Evolutionary conservation across 2,888 invertebrate genomes (phyloP).

Genomic region (Synanthedon tipuliformis): DNA sequence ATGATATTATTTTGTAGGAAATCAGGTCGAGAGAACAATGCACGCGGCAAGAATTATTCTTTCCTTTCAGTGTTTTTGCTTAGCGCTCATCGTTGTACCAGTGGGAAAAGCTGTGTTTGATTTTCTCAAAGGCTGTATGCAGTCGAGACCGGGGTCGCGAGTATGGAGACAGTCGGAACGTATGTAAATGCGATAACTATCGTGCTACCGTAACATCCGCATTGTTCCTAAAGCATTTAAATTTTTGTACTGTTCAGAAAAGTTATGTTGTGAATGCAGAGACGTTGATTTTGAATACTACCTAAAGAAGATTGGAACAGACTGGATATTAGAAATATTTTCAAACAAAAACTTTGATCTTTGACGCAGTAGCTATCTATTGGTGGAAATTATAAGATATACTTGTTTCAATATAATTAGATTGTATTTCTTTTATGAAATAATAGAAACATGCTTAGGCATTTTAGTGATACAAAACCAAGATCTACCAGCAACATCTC

Average conservation of each 20-base stretch:
- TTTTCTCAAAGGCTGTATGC: background rate
- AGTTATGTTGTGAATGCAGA: background rate
- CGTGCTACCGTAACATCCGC: background rate
- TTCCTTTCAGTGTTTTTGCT: background rate
- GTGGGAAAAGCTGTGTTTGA: background rate
- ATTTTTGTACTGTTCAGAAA: background rate
- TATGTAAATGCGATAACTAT: background rate
- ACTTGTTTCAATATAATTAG: no score
- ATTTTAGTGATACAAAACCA: no score
- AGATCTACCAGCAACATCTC: no score
- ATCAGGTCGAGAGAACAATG: constrained; percentile 17
- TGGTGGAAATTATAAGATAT: no score
- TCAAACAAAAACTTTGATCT: no score
- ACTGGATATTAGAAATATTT: no score
- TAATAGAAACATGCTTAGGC: no score
- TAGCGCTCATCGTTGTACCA: background rate
- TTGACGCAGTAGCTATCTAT: no score
- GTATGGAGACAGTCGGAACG: background rate
- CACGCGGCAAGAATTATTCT: constrained; percentile 10
- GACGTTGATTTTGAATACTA: background rate
- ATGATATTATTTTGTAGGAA: constrained; percentile 19
- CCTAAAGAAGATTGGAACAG: no score
- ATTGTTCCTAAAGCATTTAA: background rate
- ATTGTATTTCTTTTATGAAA: no score
- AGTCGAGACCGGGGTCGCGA: background rate